Evolutionary conservation across 1,140 invertebrate species (phyloP), one percentile per base, ranked within the genome.

Genomic region (Sesamia nonagrioides): DNA sequence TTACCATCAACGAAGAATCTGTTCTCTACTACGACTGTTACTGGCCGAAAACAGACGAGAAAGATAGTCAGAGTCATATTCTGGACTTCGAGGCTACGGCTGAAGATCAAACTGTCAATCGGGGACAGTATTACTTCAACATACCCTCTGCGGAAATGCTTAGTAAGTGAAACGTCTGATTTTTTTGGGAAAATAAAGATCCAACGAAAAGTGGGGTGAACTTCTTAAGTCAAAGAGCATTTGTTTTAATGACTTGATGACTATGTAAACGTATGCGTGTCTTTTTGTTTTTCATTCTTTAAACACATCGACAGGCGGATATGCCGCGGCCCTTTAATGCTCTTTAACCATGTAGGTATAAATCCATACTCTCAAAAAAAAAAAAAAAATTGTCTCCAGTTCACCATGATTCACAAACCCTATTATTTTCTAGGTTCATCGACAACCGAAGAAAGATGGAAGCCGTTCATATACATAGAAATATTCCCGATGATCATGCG

Each of bases 11-110:
- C 75, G 91, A 94, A 13, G 86, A 90, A n/a, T 94, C 93, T 0
- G 88, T 94, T 21, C 77, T 94, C 11, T 94, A 92, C 54, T 94
- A 94, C 74, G 92, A 94, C 52, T 94, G 93, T 54, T 94, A 93
- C 68, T 94, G 91, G 92, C 86, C 91, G 6, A 61, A 81, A 3
- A 88, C 87, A 1, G 84, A 91, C 71, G 82, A 82, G 0, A 87
- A 83, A 6, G 88, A 76, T 13, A 89, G 89, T 0, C 88, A 88
- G 18, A 91, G 87, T 48, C 87, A 89, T 33, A 87, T 86, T 5
- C 81, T 94, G 5, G 93, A 94, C 79, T 94, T 94, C 78, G 92
- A 93, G 63, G 93, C 93, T 0, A 84, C 88, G 0, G 80, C 76
- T 0, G 87, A 91, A 50, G 89, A 92, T 60, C 76, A 58, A 21